A percentile compares a stretch with the other conserved stretches of the same genome.
Evolutionary conservation across 2,113 vertebrate genomes (phyloP).

Genomic region (Neotragus pygmaeus): DNA sequence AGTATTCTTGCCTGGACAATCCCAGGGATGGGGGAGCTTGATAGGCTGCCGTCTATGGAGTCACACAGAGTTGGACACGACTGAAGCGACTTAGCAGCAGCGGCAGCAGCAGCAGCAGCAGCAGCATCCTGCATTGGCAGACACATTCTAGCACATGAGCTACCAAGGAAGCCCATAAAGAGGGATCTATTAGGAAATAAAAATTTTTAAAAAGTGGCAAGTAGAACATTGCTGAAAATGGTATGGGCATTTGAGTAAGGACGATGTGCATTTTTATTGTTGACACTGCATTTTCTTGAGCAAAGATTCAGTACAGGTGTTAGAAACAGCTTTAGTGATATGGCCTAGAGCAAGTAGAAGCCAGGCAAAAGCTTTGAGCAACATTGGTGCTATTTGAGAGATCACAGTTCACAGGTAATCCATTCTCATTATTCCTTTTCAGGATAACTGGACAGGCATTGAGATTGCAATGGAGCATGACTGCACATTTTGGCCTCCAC

Average conservation of each 20-base stretch:
- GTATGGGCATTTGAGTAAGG: neutral
- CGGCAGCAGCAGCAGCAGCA: too few species aligned
- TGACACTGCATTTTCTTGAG: neutral
- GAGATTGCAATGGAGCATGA: fast-evolving
- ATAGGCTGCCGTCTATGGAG: too few species aligned
- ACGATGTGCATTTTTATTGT: neutral
- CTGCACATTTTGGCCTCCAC: too few species aligned
- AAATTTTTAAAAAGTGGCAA: neutral
- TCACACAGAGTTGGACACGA: fast-evolving
- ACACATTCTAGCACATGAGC: neutral
- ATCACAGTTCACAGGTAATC: neutral
- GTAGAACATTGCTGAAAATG: neutral
- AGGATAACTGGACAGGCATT: neutral
- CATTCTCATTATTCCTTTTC: neutral
- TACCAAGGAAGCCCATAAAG: neutral
- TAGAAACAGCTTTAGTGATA: too few species aligned
- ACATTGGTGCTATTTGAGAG: neutral
- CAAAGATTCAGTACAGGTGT: neutral
- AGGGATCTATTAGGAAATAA: neutral
- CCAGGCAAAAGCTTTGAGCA: neutral
- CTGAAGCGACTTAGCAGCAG: too few species aligned
- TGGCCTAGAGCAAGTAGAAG: neutral
- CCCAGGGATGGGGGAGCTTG: too few species aligned
- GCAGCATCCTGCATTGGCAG: neutral
- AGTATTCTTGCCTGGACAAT: too few species aligned